phyloP scores from a whole-genome alignment of 2,113 vertebrate species.

The Oxygymnocypris stewartii region DNA sequence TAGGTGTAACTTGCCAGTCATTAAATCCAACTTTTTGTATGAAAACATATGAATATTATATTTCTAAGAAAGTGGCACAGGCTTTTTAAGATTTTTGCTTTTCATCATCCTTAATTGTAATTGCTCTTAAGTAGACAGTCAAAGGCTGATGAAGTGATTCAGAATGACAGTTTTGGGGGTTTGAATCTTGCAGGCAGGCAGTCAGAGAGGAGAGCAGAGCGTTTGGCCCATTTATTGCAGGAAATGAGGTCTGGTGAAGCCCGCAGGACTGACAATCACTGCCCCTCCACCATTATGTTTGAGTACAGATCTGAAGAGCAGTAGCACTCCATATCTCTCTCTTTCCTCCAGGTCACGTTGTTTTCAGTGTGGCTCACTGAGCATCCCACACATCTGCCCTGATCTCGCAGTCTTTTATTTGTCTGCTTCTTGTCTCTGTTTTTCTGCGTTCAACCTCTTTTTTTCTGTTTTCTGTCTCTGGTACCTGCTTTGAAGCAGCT shows the following conservation, averaged over 20 bases:
- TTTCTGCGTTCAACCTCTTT: background rate
- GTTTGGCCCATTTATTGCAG: constrained; percentile 70
- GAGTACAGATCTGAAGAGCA: constrained; percentile 2
- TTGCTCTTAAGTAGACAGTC: background rate
- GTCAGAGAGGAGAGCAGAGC: constrained; percentile 43
- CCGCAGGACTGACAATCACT: constrained; percentile 67
- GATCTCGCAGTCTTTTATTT: background rate
- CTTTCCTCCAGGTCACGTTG: background rate
- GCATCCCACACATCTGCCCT: background rate
- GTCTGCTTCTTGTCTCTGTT: constrained; percentile 42
- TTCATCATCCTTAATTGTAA: background rate
- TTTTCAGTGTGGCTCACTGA: background rate
- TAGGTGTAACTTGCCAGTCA: background rate
- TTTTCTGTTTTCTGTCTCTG: constrained; percentile 44
- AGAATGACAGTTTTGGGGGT: background rate
- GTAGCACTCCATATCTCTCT: background rate
- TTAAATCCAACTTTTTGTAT: background rate
- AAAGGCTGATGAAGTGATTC: background rate
- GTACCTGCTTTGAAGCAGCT: constrained; percentile 66
- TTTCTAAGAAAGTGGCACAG: background rate
- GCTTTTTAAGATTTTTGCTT: background rate
- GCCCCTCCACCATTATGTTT: constrained; percentile 59
- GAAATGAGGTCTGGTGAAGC: constrained; percentile 78
- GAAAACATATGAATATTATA: background rate
- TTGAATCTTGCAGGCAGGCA: constrained; percentile 51